Evolutionary conservation across 2,797 vertebrate species (phyloP).

Genomic region (Sebastes taczanowskii): DNA sequence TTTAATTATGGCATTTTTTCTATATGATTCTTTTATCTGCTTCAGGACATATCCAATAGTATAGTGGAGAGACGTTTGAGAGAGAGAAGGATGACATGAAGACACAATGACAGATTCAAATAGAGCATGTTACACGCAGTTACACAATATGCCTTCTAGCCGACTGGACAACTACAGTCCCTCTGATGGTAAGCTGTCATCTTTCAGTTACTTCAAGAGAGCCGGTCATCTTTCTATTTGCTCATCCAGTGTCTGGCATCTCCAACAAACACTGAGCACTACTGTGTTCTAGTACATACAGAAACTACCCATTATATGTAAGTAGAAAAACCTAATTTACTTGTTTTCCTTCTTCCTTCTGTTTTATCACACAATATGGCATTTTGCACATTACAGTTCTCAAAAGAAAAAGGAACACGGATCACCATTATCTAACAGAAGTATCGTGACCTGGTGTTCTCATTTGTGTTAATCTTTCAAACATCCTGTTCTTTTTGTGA

Average conservation of each 20-base stretch:
- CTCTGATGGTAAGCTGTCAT: constrained; percentile 41
- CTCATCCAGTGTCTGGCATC: constrained; percentile 16
- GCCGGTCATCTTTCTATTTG: constrained; percentile 41
- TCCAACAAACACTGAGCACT: neutral
- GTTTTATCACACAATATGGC: neutral
- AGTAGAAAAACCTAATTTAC: neutral
- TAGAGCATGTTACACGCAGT: constrained; percentile 34
- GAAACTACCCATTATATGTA: constrained; percentile 1
- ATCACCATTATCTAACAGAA: neutral
- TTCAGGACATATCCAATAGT: neutral
- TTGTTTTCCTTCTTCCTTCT: neutral
- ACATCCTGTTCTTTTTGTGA: neutral
- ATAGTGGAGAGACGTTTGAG: neutral
- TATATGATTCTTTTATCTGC: neutral
- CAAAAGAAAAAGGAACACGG: neutral
- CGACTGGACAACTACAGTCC: constrained; percentile 23
- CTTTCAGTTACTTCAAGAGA: constrained; percentile 35
- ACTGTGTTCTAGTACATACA: neutral
- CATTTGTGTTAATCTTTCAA: neutral
- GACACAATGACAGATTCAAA: constrained; percentile 36
- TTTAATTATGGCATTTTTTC: neutral
- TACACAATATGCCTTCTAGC: constrained; percentile 36
- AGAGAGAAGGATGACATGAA: constrained; percentile 8
- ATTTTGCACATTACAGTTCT: neutral
- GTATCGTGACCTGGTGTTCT: neutral